These are phyloP conservation scores for Metopia argyrocephala DNA, from an alignment of 2,888 invertebrate species.

Conservation along the genomic window DNA sequence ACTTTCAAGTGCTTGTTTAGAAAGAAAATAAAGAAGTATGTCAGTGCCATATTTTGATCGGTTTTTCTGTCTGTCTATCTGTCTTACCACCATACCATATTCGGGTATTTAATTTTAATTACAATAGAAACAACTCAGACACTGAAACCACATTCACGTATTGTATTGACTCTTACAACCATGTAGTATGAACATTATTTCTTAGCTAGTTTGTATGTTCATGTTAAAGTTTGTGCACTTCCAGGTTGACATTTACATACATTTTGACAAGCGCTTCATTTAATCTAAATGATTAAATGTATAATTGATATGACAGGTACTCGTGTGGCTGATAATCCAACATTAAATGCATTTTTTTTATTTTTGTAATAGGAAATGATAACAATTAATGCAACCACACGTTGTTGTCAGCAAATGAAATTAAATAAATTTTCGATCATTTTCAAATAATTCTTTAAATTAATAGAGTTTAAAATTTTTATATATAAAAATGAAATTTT, in stretches of 20 bases:
- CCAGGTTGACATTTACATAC: conserved; percentile 34
- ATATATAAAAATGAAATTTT: too few species aligned
- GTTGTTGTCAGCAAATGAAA: too few species aligned
- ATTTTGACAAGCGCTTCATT: conserved; percentile 47
- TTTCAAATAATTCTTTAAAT: not conserved
- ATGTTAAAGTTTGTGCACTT: not conserved
- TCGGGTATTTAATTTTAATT: not conserved
- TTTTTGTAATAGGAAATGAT: not conserved
- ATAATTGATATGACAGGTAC: conserved; percentile 51
- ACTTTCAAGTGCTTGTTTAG: not conserved
- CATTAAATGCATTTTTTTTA: conserved; percentile 2
- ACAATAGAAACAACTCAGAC: not conserved
- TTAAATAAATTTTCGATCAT: too few species aligned
- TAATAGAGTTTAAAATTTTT: not conserved
- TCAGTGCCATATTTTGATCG: conserved; percentile 48
- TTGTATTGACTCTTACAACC: not conserved
- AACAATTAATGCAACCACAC: not conserved
- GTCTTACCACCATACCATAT: not conserved
- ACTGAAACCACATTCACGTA: conserved; percentile 2
- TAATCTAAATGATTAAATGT: conserved; percentile 52
- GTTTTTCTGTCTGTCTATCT: not conserved
- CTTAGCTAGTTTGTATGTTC: not conserved
- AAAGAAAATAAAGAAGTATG: conserved; percentile 35
- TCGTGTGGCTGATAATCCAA: conserved; percentile 47
- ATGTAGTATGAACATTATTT: not conserved